phyloP scores from a whole-genome alignment of 2,888 invertebrate species.

The Philereme vetulata region DNA sequence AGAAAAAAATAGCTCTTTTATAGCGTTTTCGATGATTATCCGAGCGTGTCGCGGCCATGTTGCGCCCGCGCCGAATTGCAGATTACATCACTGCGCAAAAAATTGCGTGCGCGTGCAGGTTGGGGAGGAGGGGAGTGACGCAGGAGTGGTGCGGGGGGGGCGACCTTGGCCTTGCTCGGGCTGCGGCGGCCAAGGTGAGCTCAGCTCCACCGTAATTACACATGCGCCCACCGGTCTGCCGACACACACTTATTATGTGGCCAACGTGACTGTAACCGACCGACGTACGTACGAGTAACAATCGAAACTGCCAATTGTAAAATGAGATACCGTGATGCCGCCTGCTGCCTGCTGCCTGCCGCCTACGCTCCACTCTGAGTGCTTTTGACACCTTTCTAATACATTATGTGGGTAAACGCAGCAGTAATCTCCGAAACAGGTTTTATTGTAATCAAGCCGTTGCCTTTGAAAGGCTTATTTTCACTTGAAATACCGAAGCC shows the following conservation, averaged over 20 bases:
- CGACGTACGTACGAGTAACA: constrained; percentile 23
- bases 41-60: constrained; percentile 61
- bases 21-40: constrained; percentile 38
- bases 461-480: constrained; percentile 34
- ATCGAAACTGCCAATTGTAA: constrained; percentile 12
- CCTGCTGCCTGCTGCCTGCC: constrained; percentile 11
- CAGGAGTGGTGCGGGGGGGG: constrained; percentile 29
- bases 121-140: constrained; percentile 37
- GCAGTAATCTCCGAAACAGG: constrained; percentile 45
- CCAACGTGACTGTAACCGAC: constrained; percentile 42
- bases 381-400: constrained; percentile 57
- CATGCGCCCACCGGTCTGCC: constrained; percentile 78
- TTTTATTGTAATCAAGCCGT: constrained; percentile 49
- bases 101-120: constrained; percentile 65
- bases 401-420: constrained; percentile 40
- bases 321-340: constrained; percentile 14
- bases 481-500: constrained; percentile 27
- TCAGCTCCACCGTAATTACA: constrained; percentile 72
- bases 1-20: constrained; percentile 26
- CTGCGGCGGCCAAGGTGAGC: constrained; percentile 79
- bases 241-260: constrained; percentile 47
- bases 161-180: constrained; percentile 79
- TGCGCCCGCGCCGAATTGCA: constrained; percentile 77
- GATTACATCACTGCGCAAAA: constrained; percentile 82
- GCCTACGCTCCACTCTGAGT: constrained; percentile 9